A percentile compares a stretch with the other conserved stretches of the same genome.
These are phyloP conservation scores for Hippolais icterina DNA, from an alignment of 2,113 vertebrate genomes.

Conservation along the genomic window DNA sequence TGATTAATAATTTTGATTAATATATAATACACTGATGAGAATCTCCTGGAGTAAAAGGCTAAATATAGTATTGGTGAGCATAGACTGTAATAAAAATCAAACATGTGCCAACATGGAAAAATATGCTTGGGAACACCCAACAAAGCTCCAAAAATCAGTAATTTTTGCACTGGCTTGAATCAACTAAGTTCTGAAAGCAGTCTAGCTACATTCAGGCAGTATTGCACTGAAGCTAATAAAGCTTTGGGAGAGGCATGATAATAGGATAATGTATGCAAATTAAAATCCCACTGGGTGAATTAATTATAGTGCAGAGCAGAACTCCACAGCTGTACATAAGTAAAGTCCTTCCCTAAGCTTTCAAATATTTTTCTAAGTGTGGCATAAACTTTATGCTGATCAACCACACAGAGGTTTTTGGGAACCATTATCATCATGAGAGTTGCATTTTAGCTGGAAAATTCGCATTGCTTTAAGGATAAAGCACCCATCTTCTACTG, in stretches of 20 bases:
- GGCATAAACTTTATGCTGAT: not conserved
- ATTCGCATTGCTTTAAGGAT: not conserved
- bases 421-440: fast-evolving
- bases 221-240: not conserved
- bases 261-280: not conserved
- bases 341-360: not conserved
- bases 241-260: not conserved
- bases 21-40: not conserved
- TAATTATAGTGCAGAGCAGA: not conserved
- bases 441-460: not conserved
- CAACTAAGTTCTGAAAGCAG: not conserved
- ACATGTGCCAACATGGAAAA: not conserved
- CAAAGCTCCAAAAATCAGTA: not conserved
- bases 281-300: not conserved
- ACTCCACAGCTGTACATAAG: not conserved
- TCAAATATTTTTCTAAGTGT: not conserved
- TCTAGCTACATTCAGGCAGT: not conserved
- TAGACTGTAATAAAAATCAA: not conserved
- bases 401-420: not conserved
- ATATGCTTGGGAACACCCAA: not conserved
- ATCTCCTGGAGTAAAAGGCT: not conserved
- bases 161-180: not conserved
- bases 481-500: not conserved
- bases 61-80: not conserved
- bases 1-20: not conserved